These are phyloP conservation scores for Calidris pygmaea DNA, from an alignment of 2,113 vertebrate species.

Conservation along the genomic window DNA sequence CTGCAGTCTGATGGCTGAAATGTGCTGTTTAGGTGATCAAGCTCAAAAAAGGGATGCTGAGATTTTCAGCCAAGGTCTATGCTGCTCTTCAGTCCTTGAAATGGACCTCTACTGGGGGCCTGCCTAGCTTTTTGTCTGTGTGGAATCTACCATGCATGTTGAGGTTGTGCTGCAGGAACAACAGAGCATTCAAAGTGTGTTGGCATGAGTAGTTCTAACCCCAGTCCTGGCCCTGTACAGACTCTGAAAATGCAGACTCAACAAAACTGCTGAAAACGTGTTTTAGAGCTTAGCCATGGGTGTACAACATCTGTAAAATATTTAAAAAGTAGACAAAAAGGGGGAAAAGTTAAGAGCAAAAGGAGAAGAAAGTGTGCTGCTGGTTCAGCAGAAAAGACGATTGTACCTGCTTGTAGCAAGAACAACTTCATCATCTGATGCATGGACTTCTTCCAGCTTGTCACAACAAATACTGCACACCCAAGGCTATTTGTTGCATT, in stretches of 20 bases:
- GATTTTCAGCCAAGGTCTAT: not conserved
- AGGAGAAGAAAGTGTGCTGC: not conserved
- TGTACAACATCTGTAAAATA: not conserved
- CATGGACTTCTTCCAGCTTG: conserved; percentile 25
- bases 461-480: conserved; percentile 10
- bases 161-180: not conserved
- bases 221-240: fast-evolving
- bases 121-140: not conserved
- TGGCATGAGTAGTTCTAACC: not conserved
- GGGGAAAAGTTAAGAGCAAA: not conserved
- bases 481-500: conserved; percentile 33
- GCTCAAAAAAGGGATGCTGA: not conserved
- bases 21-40: not conserved
- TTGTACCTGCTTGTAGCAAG: conserved; percentile 16
- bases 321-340: not conserved
- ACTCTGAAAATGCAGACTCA: not conserved
- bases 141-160: not conserved
- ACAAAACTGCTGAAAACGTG: not conserved
- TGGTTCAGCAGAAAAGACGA: conserved; percentile 20
- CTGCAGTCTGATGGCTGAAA: not conserved
- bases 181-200: not conserved
- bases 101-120: not conserved
- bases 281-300: not conserved
- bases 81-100: not conserved
- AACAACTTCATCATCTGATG: conserved; percentile 1